Conservation (phyloP, 2,797 vertebrate species). For the Mustela erminea region DNA sequence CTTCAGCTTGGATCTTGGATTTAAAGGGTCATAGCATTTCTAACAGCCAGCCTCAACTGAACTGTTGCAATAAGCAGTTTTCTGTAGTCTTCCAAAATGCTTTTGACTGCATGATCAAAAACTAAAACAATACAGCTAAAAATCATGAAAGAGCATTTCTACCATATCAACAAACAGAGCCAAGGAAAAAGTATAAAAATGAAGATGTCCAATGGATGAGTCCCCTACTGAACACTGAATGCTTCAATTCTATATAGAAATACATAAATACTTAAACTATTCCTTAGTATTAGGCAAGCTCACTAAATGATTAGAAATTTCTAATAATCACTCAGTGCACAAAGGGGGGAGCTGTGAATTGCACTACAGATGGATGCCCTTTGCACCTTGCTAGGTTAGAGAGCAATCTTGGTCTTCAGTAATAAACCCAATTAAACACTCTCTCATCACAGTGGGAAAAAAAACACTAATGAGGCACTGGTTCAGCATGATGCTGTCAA, state of each 20-base stretch:
- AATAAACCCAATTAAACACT: slow-evolving; percentile 61
- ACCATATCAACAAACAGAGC: slow-evolving; percentile 58
- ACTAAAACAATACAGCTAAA: slow-evolving; percentile 12
- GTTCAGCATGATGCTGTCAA: slow-evolving; percentile 33
- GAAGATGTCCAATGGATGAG: slow-evolving; percentile 19
- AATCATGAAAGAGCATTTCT: slow-evolving; percentile 31
- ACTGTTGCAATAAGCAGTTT: background rate
- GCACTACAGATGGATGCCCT: slow-evolving; percentile 45
- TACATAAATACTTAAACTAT: background rate
- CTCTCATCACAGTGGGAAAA: slow-evolving; percentile 22
- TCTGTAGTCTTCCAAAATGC: slow-evolving; percentile 19
- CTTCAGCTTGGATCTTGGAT: background rate
- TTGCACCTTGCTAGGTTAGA: slow-evolving; percentile 35
- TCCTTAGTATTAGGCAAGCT: background rate
- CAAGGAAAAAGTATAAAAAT: slow-evolving; percentile 45
- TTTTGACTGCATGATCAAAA: background rate
- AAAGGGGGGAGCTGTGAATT: background rate
- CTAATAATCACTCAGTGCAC: background rate
- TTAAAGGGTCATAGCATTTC: background rate
- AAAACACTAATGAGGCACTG: background rate
- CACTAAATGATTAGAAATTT: background rate
- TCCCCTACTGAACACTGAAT: background rate
- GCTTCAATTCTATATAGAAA: slow-evolving; percentile 41
- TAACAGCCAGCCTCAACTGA: background rate
- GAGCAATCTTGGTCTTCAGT: slow-evolving; percentile 7